Evolutionary conservation across 2,888 invertebrate genomes (phyloP).

Genomic region (Habrosyne pyritoides): DNA sequence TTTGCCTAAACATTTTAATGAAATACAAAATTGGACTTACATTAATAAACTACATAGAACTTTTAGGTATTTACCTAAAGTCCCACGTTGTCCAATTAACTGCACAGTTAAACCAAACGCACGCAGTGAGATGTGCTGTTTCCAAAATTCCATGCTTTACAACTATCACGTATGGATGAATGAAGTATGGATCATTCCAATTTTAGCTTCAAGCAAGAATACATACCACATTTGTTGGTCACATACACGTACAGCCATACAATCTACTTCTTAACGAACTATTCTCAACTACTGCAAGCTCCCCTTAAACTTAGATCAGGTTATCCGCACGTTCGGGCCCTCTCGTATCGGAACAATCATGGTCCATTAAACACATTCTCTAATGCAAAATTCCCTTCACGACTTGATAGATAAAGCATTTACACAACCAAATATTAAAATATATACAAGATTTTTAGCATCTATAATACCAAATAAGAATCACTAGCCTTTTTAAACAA

Average conservation of each 20-base stretch:
- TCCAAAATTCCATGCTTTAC: too few relatives aligned
- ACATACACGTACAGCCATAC: neutral
- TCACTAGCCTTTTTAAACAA: too few relatives aligned
- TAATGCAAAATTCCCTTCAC: conserved; percentile 11
- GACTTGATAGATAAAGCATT: neutral
- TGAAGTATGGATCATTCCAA: neutral
- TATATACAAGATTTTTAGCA: too few relatives aligned
- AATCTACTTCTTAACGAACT: neutral
- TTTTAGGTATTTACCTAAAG: too few relatives aligned
- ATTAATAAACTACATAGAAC: too few relatives aligned
- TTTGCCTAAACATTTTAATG: too few relatives aligned
- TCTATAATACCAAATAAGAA: neutral
- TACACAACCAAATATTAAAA: neutral
- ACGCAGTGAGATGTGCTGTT: too few relatives aligned
- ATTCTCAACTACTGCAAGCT: conserved; percentile 4
- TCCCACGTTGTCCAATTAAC: too few relatives aligned
- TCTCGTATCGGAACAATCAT: conserved; percentile 29
- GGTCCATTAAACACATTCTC: conserved; percentile 32
- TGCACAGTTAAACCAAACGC: too few relatives aligned
- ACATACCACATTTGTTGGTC: neutral
- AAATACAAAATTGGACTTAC: too few relatives aligned
- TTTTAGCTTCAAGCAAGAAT: neutral
- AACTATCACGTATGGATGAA: neutral
- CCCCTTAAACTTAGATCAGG: conserved; percentile 17
- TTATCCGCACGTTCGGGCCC: conserved; percentile 12